Conservation (phyloP, 2,797 vertebrate species). For the Scyliorhinus canicula region DNA sequence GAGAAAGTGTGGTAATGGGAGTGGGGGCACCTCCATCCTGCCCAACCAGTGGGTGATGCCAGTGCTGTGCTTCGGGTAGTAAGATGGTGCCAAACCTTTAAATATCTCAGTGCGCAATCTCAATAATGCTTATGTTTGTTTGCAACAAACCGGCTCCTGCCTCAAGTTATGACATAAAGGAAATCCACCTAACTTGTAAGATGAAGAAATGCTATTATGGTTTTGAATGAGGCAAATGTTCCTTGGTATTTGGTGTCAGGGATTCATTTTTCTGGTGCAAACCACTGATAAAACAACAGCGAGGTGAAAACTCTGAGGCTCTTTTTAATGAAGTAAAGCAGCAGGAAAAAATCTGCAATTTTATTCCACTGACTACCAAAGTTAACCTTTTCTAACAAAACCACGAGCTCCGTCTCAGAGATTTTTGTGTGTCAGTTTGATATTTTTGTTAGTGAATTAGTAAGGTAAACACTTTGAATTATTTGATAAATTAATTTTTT, state of each 20-base stretch:
- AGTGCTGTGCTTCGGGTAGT: too few species aligned
- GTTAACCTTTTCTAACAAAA: background rate
- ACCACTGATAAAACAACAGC: background rate
- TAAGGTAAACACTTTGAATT: background rate
- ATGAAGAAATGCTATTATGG: background rate
- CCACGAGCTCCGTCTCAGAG: background rate
- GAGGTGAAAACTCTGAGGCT: background rate
- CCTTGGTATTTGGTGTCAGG: background rate
- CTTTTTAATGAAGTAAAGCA: background rate
- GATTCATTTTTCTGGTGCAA: background rate
- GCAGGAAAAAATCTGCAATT: background rate
- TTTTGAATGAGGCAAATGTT: background rate
- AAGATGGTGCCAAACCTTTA: too few species aligned
- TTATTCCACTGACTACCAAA: background rate
- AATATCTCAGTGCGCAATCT: too few species aligned
- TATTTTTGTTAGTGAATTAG: background rate
- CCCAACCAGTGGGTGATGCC: too few species aligned
- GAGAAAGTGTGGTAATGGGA: background rate
- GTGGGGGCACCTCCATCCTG: too few species aligned
- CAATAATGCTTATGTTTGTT: too few species aligned
- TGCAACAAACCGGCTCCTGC: too few species aligned
- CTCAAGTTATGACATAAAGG: too few species aligned
- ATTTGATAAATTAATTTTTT: background rate
- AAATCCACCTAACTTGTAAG: background rate
- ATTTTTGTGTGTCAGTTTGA: background rate